phyloP scores from a whole-genome alignment of 1,140 invertebrate species.

The Phortica variegata region DNA sequence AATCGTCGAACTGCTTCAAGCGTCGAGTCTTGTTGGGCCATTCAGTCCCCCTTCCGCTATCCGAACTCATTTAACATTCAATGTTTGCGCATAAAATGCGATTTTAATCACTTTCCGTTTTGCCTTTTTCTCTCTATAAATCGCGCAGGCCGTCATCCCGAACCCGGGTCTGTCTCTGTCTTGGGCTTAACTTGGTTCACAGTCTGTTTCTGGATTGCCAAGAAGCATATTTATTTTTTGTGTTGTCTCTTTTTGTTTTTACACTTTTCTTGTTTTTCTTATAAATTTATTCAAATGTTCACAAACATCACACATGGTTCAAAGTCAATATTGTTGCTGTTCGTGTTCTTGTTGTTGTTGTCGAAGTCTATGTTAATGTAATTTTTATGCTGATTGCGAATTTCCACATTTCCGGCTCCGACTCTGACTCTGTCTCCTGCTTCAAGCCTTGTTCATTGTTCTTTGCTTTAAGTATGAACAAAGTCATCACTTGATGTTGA shows the following conservation, averaged over 20 bases:
- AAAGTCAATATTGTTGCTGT: not conserved
- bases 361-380: slow-evolving; percentile 39
- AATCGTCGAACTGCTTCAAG: too few species aligned
- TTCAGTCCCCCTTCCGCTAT: too few species aligned
- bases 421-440: too few species aligned
- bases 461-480: slow-evolving; percentile 23
- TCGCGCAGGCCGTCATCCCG: too few species aligned
- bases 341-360: slow-evolving; percentile 1
- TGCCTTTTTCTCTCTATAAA: slow-evolving; percentile 17
- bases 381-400: slow-evolving; percentile 52
- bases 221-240: slow-evolving; percentile 5
- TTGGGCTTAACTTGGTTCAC: slow-evolving; percentile 1
- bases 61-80: too few species aligned
- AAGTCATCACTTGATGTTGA: too few species aligned
- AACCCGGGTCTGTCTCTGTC: slow-evolving; percentile 21
- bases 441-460: slow-evolving; percentile 17
- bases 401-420: slow-evolving; percentile 52
- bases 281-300: slow-evolving; percentile 49
- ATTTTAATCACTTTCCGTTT: slow-evolving; percentile 54
- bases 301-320: slow-evolving; percentile 28
- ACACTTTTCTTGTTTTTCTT: slow-evolving; percentile 5
- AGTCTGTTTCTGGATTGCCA: slow-evolving; percentile 7
- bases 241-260: not conserved
- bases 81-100: slow-evolving; percentile 43
- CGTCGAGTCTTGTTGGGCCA: too few species aligned